Evolutionary conservation across 1,140 invertebrate species (phyloP), one percentile per base, ranked within the genome.

Genomic region (Leptoteleia sp.): DNA sequence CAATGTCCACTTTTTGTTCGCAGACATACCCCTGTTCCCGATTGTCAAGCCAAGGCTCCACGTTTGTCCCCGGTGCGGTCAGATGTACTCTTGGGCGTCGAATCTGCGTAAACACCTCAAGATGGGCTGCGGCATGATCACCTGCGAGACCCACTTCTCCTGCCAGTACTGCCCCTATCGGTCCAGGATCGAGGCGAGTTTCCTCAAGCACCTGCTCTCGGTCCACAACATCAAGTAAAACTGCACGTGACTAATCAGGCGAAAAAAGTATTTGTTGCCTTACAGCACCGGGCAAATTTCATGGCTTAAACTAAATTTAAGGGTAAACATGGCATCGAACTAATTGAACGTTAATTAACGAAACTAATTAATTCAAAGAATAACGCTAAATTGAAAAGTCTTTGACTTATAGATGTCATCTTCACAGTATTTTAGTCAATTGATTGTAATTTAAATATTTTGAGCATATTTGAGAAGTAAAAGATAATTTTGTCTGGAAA

Each of bases 161-260:
- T 92, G 91, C 81, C 88, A 90, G 17, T 89, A 90, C 73, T 92
- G 91, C 80, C 90, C 90, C 8, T 89, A 90, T 70, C 90, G 89
- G 73, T 90, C 90, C 29, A 88, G 88, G 65, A 86, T 88, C 43
- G 85, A 89, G 81, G 86, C 91, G n/a, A 88, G 87, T 52, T 90
- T 90, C 54, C 59, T 90, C 37, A 89, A 87, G 52, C 89, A 90
- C 42, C 78, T 89, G 9, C 81, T 89, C n/a, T 88, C 87, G 17
- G 89, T 90, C 35, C 89, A 90, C 62, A 89, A 89, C 64, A 90
- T 90, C 83, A 89, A 89, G 78, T 89, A 87, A 77, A 77, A 29
- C 12, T 4, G 0, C 1, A 45, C 1, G 17, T 3, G 11, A 42
- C 4, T 1, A 1, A 29, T 1, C 1, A 1, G 11, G n/a, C 8